A percentile compares a stretch with the other conserved stretches of the same genome.
phyloP scores from a whole-genome alignment of 2,888 invertebrate species.

The Phragmatobia fuliginosa region DNA sequence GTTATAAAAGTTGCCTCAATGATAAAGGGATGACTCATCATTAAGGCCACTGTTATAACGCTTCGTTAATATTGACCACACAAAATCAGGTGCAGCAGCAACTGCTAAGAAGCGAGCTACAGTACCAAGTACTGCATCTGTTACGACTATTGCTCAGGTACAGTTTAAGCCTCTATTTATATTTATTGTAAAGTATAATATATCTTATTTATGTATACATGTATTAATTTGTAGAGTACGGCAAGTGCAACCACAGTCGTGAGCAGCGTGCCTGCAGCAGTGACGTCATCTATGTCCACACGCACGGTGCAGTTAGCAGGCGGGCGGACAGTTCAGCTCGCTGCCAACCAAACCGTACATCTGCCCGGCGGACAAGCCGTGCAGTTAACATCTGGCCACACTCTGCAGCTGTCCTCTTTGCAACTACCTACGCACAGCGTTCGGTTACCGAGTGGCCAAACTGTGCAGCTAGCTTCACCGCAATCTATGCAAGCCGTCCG shows the following conservation, averaged over 20 bases:
- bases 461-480: conserved; percentile 74
- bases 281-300: conserved; percentile 62
- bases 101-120: conserved; percentile 67
- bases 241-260: conserved; percentile 64
- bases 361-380: conserved; percentile 65
- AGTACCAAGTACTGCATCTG: conserved; percentile 58
- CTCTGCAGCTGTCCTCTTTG: conserved; percentile 70
- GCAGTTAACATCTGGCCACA: conserved; percentile 69
- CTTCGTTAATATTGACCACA: background rate
- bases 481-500: conserved; percentile 69
- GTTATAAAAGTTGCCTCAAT: background rate
- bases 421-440: conserved; percentile 77
- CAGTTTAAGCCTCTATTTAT: background rate
- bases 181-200: background rate
- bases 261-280: conserved; percentile 63
- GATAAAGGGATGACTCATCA: background rate
- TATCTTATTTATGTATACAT: background rate
- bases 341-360: conserved; percentile 71
- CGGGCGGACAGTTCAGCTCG: conserved; percentile 75
- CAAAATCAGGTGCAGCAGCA: conserved; percentile 55
- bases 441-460: conserved; percentile 76
- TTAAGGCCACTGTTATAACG: background rate
- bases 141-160: conserved; percentile 72
- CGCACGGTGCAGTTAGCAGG: conserved; percentile 75
- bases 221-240: conserved; percentile 60